Percentiles rank a stretch among this genome's conserved stretches.
phyloP scores from a whole-genome alignment of 2,113 vertebrate genomes.

The Herpailurus yagouaroundi region DNA sequence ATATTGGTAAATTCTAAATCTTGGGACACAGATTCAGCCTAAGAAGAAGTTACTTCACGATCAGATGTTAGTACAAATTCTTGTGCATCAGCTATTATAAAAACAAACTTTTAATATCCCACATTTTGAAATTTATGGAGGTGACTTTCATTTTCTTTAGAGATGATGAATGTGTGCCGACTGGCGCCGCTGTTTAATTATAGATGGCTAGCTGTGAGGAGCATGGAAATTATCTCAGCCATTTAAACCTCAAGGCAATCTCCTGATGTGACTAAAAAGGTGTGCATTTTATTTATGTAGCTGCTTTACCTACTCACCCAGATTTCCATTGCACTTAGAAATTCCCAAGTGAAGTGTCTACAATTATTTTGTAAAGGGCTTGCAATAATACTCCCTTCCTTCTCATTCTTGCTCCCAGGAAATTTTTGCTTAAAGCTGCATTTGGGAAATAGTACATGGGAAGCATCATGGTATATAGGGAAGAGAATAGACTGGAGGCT shows the following conservation, averaged over 20 bases:
- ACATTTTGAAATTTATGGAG: constrained; percentile 71
- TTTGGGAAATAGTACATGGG: constrained; percentile 6
- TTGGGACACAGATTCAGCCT: constrained; percentile 9
- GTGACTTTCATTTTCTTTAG: constrained; percentile 71
- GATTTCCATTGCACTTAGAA: constrained; percentile 52
- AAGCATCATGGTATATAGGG: not conserved
- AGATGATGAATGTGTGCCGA: constrained; percentile 70
- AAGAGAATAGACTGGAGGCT: not conserved
- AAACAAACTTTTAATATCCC: constrained; percentile 66
- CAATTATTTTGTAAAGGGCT: constrained; percentile 48
- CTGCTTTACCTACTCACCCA: constrained; percentile 57
- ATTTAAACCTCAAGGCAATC: constrained; percentile 65
- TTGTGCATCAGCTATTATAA: constrained; percentile 32
- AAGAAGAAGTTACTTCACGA: constrained; percentile 35
- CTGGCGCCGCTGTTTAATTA: constrained; percentile 70
- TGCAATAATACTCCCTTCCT: constrained; percentile 49
- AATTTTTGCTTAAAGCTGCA: constrained; percentile 19
- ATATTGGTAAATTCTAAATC: constrained; percentile 4
- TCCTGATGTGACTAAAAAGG: constrained; percentile 50
- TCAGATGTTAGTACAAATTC: constrained; percentile 46
- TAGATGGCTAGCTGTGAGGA: constrained; percentile 66
- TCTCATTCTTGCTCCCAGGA: constrained; percentile 21
- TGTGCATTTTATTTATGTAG: constrained; percentile 60
- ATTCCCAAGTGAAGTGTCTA: constrained; percentile 38
- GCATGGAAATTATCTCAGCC: constrained; percentile 60